These are phyloP conservation scores for Numenius arquata DNA, from an alignment of 2,113 vertebrate genomes.

Conservation along the genomic window DNA sequence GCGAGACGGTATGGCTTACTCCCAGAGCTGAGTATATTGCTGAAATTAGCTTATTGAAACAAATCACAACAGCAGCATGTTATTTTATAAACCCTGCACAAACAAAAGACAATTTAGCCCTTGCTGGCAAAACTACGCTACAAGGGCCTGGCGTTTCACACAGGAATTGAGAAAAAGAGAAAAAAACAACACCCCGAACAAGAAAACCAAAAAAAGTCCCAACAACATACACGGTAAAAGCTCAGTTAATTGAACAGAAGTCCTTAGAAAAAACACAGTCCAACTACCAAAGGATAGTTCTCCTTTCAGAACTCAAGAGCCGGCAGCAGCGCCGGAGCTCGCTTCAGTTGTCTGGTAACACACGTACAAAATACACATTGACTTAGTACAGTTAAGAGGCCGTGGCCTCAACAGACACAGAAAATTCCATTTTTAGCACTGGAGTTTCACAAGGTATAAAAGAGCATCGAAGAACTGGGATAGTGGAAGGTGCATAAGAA, in stretches of 20 bases:
- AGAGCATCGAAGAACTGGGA: not conserved
- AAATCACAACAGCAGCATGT: slow-evolving; percentile 17
- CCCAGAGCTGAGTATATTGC: slow-evolving; percentile 50
- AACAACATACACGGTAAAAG: not conserved
- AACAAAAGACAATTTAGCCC: slow-evolving; percentile 2
- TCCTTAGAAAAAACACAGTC: not conserved
- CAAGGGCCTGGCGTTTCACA: not conserved
- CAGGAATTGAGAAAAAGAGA: not conserved
- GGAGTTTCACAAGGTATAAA: not conserved
- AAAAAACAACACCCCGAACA: not conserved
- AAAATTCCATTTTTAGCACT: slow-evolving; percentile 28
- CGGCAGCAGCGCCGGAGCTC: not conserved
- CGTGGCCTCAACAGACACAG: not conserved
- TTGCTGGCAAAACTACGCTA: not conserved
- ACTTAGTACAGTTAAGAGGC: not conserved
- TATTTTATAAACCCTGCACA: slow-evolving; percentile 16
- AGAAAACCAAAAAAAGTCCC: not conserved
- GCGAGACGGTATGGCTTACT: slow-evolving; percentile 31
- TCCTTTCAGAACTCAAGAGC: not conserved
- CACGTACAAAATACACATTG: not conserved
- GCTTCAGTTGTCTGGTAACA: not conserved
- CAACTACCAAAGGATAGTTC: not conserved
- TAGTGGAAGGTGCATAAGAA: not conserved
- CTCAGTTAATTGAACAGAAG: not conserved
- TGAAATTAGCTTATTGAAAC: slow-evolving; percentile 19